phyloP scores from a whole-genome alignment of 2,888 invertebrate species.

The Chirona hameri region DNA sequence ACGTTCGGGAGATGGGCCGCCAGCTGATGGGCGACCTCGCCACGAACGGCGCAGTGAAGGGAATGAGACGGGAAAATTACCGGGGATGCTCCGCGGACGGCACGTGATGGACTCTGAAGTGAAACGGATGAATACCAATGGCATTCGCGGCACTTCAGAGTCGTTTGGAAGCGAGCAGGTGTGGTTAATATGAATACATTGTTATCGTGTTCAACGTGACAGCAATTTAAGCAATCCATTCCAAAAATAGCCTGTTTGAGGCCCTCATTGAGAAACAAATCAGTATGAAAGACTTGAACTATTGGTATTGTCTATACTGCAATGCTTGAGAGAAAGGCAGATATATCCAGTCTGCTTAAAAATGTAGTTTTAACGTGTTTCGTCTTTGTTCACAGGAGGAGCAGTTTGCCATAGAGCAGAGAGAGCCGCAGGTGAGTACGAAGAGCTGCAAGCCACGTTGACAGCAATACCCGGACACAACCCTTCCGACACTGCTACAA shows the following conservation, averaged over 20 bases:
- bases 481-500: no score
- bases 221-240: neutral
- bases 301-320: neutral
- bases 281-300: neutral
- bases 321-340: neutral
- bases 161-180: neutral
- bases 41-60: neutral
- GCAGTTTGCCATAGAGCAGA: neutral
- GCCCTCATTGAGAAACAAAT: neutral
- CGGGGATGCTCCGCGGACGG: neutral
- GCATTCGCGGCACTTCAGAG: neutral
- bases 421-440: neutral
- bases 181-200: neutral
- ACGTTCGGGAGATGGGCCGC: neutral
- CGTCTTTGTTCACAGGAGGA: neutral
- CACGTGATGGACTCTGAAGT: neutral
- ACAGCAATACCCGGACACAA: neutral
- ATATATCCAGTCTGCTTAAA: neutral
- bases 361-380: neutral
- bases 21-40: neutral
- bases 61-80: neutral
- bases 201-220: no score
- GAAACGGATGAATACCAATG: neutral
- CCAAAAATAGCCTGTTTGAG: neutral
- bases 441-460: no score